These are phyloP conservation scores for Panonychus citri DNA, from an alignment of 1,140 invertebrate genomes.

Conservation along the genomic window DNA sequence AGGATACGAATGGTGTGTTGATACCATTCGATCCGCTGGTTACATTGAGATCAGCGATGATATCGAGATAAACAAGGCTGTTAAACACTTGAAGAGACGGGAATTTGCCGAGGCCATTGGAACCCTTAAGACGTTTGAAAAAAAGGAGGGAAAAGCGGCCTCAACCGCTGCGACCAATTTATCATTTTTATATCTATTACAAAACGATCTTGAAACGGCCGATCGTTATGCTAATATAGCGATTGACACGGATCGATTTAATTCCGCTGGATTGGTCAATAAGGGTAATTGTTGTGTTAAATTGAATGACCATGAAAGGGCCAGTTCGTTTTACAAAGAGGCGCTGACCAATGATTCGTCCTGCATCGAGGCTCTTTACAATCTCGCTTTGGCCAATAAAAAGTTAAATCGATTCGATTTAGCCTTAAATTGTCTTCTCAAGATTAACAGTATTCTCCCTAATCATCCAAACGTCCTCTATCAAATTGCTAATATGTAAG, in stretches of 20 bases:
- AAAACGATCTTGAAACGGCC: constrained; percentile 59
- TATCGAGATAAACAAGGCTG: constrained; percentile 77
- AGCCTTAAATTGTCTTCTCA: constrained; percentile 52
- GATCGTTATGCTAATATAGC: constrained; percentile 53
- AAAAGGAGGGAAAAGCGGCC: constrained; percentile 46
- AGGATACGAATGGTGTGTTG: constrained; percentile 46
- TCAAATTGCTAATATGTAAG: constrained; percentile 54
- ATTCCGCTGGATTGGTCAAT: constrained; percentile 63
- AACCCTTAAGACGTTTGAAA: constrained; percentile 67
- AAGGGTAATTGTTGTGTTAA: constrained; percentile 56
- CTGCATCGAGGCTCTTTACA: constrained; percentile 74
- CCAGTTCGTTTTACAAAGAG: constrained; percentile 45
- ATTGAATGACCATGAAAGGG: constrained; percentile 44
- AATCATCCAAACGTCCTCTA: constrained; percentile 61
- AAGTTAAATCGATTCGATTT: constrained; percentile 43
- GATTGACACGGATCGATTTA: constrained; percentile 49
- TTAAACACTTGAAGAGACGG: constrained; percentile 62
- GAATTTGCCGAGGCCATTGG: constrained; percentile 53
- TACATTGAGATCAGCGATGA: constrained; percentile 56
- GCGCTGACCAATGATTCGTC: constrained; percentile 57
- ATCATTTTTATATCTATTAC: constrained; percentile 61
- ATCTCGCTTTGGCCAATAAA: constrained; percentile 54
- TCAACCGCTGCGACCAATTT: constrained; percentile 66
- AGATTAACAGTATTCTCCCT: constrained; percentile 46
- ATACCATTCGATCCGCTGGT: constrained; percentile 48